phyloP scores from a whole-genome alignment of 2,888 invertebrate genomes.

The Xanthia icteritia region DNA sequence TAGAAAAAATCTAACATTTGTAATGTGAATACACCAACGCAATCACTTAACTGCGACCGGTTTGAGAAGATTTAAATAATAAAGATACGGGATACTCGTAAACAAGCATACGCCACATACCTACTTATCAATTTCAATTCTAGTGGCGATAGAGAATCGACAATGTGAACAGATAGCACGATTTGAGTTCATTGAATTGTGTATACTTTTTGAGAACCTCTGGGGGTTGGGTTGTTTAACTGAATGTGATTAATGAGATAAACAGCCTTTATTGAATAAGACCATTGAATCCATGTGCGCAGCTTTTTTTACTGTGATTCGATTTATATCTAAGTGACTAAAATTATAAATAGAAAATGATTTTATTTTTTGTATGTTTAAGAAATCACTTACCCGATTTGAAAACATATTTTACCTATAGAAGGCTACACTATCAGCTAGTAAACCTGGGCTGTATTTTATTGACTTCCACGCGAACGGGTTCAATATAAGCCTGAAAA shows the following conservation, averaged over 20 bases:
- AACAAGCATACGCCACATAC: slow-evolving; percentile 89
- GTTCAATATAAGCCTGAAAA: background rate
- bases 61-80: slow-evolving; percentile 83
- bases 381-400: too few relatives aligned
- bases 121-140: slow-evolving; percentile 87
- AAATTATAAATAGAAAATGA: too few relatives aligned
- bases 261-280: background rate
- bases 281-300: background rate
- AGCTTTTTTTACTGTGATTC: background rate
- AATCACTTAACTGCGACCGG: slow-evolving; percentile 84
- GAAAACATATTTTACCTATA: too few relatives aligned
- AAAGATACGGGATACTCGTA: slow-evolving; percentile 85
- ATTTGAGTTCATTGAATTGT: slow-evolving; percentile 34
- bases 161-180: slow-evolving; percentile 28
- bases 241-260: background rate
- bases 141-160: slow-evolving; percentile 77
- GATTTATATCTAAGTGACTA: too few relatives aligned
- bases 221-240: slow-evolving; percentile 24
- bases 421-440: too few relatives aligned
- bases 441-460: too few relatives aligned
- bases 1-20: slow-evolving; percentile 66
- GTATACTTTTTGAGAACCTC: slow-evolving; percentile 49
- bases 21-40: slow-evolving; percentile 75
- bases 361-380: too few relatives aligned
- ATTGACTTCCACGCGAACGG: too few relatives aligned